Base-by-base conservation (phyloP, 2,113 vertebrate species). In the Ammospiza nelsoni region DNA sequence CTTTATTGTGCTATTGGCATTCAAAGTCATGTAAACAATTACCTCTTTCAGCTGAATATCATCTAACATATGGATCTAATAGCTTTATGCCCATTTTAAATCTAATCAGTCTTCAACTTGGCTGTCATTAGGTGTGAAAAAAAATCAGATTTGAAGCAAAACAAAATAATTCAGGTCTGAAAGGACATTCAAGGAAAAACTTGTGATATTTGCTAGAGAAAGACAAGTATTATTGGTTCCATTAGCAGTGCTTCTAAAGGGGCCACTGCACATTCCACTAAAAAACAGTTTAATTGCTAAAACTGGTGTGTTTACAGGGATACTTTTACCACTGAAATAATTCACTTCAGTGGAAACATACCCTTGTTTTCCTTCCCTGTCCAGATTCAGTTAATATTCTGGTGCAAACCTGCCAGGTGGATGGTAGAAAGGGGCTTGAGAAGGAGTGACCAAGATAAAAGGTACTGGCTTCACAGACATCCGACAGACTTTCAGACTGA, bases 1-100 rank as follows among this genome's bases (percentile, higher is more conserved):
- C 69, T 92, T 94, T 95, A 87, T 68, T 78, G 68, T 88, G 90
- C 69, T 92, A 61, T 84, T 93, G 90, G 73, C 89, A 94, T 95
- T 96, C 86, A 78, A 76, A 95, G 81, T 92, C 95, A 87, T 84
- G 87, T 93, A 96, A 95, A 92, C 87, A 92, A 91, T 92, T 95
- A 84, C 69, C 43, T 88, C 13, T 84, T 85, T 83, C 82, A 86
- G 73, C 57, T 88, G 82, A 83, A 94, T 94, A 75, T 68, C 79
- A 75, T 80, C 83, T 84, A 93, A 67, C 84, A 84, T 92, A 94
- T 82, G 80, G 48, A 89, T 73, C 66, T 91, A 82, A 94, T 92
- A 84, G 66, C 37, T 84, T 90, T 81, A 87, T 83, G 46, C 24
- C 41, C 43, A 85, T 89, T 93, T 92, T 79, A 88, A 88, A 92